Conservation (phyloP, 2,888 invertebrate species). For the Gastrophysa polygoni region DNA sequence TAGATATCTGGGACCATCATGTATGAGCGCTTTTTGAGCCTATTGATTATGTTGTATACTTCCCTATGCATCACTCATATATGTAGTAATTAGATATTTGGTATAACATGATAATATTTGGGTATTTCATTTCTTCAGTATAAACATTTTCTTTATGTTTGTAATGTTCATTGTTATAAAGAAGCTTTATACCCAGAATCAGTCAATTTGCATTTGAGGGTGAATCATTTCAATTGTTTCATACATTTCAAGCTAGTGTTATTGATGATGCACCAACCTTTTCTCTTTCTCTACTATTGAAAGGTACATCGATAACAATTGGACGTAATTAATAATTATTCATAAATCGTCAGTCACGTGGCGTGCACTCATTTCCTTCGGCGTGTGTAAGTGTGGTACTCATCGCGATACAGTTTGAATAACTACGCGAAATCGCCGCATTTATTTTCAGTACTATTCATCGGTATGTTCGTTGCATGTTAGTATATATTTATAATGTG, state of each 20-base stretch:
- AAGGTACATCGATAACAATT: conserved; percentile 35
- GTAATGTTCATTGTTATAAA: too few species aligned
- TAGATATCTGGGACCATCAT: too few species aligned
- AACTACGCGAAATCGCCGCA: background rate
- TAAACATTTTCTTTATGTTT: too few species aligned
- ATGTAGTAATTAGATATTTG: too few species aligned
- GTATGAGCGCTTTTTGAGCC: too few species aligned
- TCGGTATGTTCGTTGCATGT: background rate
- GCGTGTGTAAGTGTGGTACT: conserved; percentile 8
- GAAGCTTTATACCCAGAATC: too few species aligned
- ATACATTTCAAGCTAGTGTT: background rate
- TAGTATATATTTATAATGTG: background rate
- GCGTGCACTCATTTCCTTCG: conserved; percentile 25
- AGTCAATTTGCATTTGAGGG: too few species aligned
- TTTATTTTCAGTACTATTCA: conserved; percentile 1
- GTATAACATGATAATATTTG: too few species aligned
- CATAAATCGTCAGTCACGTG: conserved; percentile 35
- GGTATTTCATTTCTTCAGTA: too few species aligned
- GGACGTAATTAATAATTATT: conserved; percentile 37
- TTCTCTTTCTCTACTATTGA: conserved; percentile 14
- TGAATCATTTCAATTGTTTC: too few species aligned
- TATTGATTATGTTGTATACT: too few species aligned
- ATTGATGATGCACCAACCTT: conserved; percentile 14
- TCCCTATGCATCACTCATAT: too few species aligned
- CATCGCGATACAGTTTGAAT: conserved; percentile 21